A percentile compares a stretch with the other conserved stretches of the same genome.
phyloP scores from a whole-genome alignment of 2,113 vertebrate genomes.

The Apus apus region DNA sequence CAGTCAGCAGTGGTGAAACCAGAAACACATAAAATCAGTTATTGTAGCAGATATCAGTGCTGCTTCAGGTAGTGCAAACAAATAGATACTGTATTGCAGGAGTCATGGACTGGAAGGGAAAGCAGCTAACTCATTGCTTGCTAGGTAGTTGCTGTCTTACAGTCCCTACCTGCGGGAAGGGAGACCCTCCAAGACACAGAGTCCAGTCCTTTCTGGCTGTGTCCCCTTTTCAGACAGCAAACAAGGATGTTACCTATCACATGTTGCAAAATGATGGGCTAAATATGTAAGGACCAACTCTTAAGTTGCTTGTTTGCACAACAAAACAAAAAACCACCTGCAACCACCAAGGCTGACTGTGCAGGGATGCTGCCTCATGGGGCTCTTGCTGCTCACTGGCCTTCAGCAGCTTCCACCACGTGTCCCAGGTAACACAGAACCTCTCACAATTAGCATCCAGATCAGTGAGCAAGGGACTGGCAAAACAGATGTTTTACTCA shows the following conservation, averaged over 20 bases:
- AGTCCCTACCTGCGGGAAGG: neutral
- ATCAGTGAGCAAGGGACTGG: neutral
- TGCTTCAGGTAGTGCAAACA: neutral
- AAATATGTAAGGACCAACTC: neutral
- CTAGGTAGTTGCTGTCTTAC: neutral
- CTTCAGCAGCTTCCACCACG: neutral
- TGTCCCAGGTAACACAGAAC: neutral
- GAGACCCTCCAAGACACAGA: accelerated
- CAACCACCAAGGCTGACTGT: neutral
- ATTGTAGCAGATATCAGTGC: neutral
- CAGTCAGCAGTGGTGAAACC: accelerated
- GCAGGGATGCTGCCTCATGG: neutral
- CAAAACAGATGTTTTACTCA: neutral
- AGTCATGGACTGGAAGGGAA: neutral
- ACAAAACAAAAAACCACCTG: neutral
- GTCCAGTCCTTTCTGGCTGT: neutral
- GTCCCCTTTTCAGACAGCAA: neutral
- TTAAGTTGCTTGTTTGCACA: neutral
- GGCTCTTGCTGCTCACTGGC: neutral
- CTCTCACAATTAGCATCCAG: neutral
- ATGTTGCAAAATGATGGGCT: neutral
- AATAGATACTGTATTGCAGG: accelerated
- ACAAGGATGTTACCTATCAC: neutral
- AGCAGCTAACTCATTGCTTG: neutral
- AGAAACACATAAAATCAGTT: neutral